Percentiles rank a stretch among this genome's conserved stretches.
phyloP scores from a whole-genome alignment of 2,797 vertebrate genomes.

The Psittacula echo region DNA sequence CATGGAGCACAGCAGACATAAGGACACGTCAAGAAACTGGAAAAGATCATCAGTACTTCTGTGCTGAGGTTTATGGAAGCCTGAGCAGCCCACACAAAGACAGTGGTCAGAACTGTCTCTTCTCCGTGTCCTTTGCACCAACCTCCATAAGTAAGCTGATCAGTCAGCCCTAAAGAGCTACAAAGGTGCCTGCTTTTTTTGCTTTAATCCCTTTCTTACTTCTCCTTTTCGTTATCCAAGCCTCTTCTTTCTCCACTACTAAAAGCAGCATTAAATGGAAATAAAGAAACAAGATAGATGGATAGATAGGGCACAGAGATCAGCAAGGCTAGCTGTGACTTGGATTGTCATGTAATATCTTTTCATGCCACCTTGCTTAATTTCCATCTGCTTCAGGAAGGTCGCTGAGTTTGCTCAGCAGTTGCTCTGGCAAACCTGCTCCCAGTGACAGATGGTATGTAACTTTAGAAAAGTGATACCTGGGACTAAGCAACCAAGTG shows the following conservation, averaged over 20 bases:
- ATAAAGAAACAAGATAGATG: background rate
- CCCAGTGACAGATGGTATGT: background rate
- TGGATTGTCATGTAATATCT: background rate
- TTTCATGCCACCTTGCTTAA: background rate
- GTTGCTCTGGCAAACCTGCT: background rate
- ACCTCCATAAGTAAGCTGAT: background rate
- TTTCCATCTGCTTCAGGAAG: background rate
- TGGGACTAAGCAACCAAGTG: background rate
- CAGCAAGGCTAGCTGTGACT: background rate
- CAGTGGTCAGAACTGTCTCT: background rate
- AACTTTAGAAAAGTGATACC: background rate
- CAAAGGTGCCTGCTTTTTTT: background rate
- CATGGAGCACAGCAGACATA: background rate
- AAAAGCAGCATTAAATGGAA: background rate
- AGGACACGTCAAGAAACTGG: background rate
- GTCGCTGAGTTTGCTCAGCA: background rate
- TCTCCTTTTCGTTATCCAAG: background rate
- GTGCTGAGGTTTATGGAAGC: background rate
- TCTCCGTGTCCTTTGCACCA: background rate
- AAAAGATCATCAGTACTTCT: background rate
- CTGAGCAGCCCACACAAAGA: background rate
- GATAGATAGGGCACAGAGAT: background rate
- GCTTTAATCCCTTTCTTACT: background rate
- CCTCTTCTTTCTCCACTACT: background rate
- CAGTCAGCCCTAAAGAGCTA: background rate